These are phyloP conservation scores for Pogoniulus pusillus DNA, from an alignment of 2,797 vertebrate species.

Conservation along the genomic window DNA sequence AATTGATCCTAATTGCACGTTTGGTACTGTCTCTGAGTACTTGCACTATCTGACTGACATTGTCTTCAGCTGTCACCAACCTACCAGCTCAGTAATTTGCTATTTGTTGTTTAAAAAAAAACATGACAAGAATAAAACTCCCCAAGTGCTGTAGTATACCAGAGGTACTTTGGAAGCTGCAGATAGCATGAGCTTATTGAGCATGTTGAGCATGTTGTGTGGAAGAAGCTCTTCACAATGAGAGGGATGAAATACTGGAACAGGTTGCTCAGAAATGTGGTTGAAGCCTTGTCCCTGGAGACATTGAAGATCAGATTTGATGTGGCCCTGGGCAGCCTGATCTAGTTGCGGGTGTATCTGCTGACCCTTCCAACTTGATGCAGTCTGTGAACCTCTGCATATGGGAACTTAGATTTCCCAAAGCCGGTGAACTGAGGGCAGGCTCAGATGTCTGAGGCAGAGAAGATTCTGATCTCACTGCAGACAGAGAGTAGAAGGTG, in stretches of 20 bases:
- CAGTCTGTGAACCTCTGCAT: not conserved
- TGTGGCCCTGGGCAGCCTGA: too few relatives aligned
- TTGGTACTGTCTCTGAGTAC: not conserved
- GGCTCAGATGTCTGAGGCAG: not conserved
- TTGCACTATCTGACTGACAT: slow-evolving; percentile 9
- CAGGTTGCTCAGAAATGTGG: too few relatives aligned
- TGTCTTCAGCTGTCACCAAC: slow-evolving; percentile 20
- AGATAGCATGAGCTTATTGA: not conserved
- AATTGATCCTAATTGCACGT: not conserved
- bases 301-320: too few relatives aligned
- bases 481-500: not conserved
- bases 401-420: not conserved
- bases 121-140: not conserved
- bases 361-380: too few relatives aligned
- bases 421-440: not conserved
- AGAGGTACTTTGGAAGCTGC: slow-evolving; percentile 9
- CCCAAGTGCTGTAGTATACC: not conserved
- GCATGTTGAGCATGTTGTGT: not conserved
- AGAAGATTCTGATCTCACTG: not conserved
- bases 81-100: not conserved
- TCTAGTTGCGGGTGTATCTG: too few relatives aligned
- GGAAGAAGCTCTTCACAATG: too few relatives aligned
- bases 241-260: too few relatives aligned
- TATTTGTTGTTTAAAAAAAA: not conserved
- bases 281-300: too few relatives aligned